Evolutionary conservation across 2,113 vertebrate genomes (phyloP), one percentile per base, ranked within the genome.

Genomic region (Pelmatolapia mariae): DNA sequence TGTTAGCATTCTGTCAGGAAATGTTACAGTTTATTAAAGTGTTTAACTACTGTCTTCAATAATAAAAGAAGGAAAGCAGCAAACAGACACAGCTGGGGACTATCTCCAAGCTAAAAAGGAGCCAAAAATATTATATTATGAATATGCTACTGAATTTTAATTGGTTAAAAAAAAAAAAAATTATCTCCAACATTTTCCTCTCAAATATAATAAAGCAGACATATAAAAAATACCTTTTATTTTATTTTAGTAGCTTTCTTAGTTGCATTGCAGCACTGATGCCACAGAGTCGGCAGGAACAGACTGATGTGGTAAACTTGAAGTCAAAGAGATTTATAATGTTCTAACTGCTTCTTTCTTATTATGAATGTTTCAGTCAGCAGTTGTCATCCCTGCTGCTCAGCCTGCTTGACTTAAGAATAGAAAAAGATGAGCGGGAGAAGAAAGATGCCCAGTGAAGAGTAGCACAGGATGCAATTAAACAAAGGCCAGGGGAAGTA

Each of bases 211-310:
- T n/a, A 18, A 50, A 50, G 26, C 16, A n/a, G 45, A 50, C 0
- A 3, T 78, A 76, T 50, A 76, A 31, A 43, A 76, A 47, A 76
- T 29, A 47, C 22, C 9, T 26, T 29, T 47, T 5, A 50, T 50
- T 50, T 76, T 8, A 50, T 47, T 45, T 73, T 24, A 71, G 66
- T 26, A 45, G 40, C 8, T 18, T 50, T 19, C 16, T 76, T 3
- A 0, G 43, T 76, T 5, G 43, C 16, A 47, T 1, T 47, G 24
- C 40, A 47, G 22, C 66, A 26, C 8, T 43, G 22, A 29, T 11
- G 15, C 71, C 0, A 43, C 66, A 71, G 12, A 45, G 3, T 63
- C 0, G 0, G 13, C 40, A 26, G 43, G 40, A 47, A 1, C 43
- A 24, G 24, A 19, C 15, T 47, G 24, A 24, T 29, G 43, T 76